Conservation (phyloP, 2,797 vertebrate species). For the Diceros bicornis region DNA sequence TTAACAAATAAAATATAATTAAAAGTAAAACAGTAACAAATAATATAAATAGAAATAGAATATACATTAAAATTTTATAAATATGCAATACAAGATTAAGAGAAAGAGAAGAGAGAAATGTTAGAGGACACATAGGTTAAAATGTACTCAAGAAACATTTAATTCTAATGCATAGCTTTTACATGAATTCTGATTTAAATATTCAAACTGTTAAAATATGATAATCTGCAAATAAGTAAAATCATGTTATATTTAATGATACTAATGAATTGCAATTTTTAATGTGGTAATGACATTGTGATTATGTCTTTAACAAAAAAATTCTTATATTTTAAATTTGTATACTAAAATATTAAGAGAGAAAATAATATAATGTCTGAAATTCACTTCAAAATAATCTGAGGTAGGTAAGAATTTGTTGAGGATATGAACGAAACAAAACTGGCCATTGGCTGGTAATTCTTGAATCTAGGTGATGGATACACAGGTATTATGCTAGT, state of each 20-base stretch:
- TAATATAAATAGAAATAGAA: neutral
- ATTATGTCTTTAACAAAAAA: neutral
- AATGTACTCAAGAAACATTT: neutral
- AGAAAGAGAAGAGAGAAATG: neutral
- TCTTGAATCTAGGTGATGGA: neutral
- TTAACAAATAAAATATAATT: neutral
- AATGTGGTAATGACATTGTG: neutral
- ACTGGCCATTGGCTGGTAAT: neutral
- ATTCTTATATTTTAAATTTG: neutral
- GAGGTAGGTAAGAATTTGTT: neutral
- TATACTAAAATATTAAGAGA: neutral
- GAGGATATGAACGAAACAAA: neutral
- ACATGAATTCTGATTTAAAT: neutral
- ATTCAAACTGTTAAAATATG: neutral
- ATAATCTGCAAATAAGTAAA: neutral
- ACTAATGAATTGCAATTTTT: neutral
- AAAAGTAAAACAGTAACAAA: neutral
- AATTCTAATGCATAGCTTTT: neutral
- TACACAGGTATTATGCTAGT: neutral
- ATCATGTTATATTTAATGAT: neutral
- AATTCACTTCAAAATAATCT: neutral
- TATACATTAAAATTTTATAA: neutral
- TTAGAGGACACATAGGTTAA: neutral
- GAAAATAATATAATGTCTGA: neutral
- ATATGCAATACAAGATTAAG: neutral